These are phyloP conservation scores for Berghia stephanieae DNA, from an alignment of 1,140 invertebrate species.

Conservation along the genomic window DNA sequence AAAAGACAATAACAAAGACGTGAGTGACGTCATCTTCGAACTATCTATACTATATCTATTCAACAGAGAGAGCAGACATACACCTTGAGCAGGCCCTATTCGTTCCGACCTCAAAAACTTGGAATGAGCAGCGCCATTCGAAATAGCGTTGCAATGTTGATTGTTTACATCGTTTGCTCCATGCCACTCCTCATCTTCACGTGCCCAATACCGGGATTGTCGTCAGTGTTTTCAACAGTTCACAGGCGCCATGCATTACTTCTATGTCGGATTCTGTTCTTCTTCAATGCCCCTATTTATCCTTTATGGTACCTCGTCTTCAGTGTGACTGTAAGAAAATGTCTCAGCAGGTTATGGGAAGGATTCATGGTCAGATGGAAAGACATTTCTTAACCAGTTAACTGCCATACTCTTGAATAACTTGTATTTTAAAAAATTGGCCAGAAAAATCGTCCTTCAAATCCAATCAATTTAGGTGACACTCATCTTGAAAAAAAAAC, in stretches of 20 bases:
- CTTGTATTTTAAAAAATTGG: too few relatives aligned
- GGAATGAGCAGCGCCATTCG: conserved; percentile 48
- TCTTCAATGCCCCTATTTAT: conserved; percentile 49
- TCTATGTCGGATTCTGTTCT: conserved; percentile 46
- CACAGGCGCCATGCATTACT: conserved; percentile 38
- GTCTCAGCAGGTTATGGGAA: conserved; percentile 44
- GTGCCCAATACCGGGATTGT: conserved; percentile 43
- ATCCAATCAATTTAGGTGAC: too few relatives aligned
- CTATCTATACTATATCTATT: too few relatives aligned
- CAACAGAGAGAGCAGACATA: background rate
- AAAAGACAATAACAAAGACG: too few relatives aligned
- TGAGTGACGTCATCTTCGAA: too few relatives aligned
- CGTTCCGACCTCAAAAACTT: background rate
- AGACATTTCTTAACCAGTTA: too few relatives aligned
- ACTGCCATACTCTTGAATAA: too few relatives aligned
- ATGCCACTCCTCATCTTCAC: conserved; percentile 46
- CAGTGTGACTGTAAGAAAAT: conserved; percentile 53
- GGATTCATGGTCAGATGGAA: conserved; percentile 24
- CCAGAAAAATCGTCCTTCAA: too few relatives aligned
- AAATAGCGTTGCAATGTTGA: conserved; percentile 54
- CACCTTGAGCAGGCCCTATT: background rate
- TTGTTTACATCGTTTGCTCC: conserved; percentile 44
- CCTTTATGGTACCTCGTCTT: conserved; percentile 56
- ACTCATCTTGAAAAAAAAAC: too few relatives aligned
- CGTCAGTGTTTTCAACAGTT: conserved; percentile 15